Base-by-base conservation (phyloP, 2,113 vertebrate species). In the Thamnaconus septentrionalis region DNA sequence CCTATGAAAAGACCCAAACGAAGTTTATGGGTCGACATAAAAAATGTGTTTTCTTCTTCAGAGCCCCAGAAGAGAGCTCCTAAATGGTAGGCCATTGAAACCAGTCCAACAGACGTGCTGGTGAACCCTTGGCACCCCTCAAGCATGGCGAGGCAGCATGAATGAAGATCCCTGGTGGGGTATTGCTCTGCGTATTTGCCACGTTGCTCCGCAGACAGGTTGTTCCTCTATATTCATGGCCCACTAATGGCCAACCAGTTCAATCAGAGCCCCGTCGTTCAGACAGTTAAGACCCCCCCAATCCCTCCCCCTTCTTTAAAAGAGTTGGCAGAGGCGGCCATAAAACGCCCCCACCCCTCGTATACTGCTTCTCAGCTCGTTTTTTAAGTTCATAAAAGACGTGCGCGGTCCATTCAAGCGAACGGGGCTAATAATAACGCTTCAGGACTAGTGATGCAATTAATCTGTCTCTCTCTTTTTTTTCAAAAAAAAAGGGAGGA, bases 321-420 rank as follows among this genome's bases (percentile, higher is more conserved):
- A 8, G 5, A 46, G 4, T n/a, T 80, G 81, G 78, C 85, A 83
- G 80, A 76, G 73, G 76, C 81, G 84, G 47, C 78, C 73, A 88
- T 82, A 84, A 88, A 76, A 82, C 64, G 18, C 18, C 18, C 18
- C 72, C 75, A 81, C 80, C 82, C 88, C 91, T 11, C 45, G 8
- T 6, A 46, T 6, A 46, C 8, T 91, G 87, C 83, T 90, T 93
- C 88, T 73, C 76, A 71, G 66, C 64, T 83, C 81, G 82, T 88
- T 89, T 78, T 87, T 88, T 86, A 84, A 78, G 69, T 82, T 80
- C 71, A 84, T 92, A 89, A 91, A 89, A 92, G 87, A 89, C 88
- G 90, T 97, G 96, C 92, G 93, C 93, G 92, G 93, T 67, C 93
- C 93, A 94, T 93, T 91, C 91, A 94, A 94, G 93, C 95, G 96